A percentile compares a stretch with the other conserved stretches of the same genome.
These are phyloP conservation scores for Pseudorhombus dupliciocellatus DNA, from an alignment of 2,113 vertebrate species.

Conservation along the genomic window DNA sequence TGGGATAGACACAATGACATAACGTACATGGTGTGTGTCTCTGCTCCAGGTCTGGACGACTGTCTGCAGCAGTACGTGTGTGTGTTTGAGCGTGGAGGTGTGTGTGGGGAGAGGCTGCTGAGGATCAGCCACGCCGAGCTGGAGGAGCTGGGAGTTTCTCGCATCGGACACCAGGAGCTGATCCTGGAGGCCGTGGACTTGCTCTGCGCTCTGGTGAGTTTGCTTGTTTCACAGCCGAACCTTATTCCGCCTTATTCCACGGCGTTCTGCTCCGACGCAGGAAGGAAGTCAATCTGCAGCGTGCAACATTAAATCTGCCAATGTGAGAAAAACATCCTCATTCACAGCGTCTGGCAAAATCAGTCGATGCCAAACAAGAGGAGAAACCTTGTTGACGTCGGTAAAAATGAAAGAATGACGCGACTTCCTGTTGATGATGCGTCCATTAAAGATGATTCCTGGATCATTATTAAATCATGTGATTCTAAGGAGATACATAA, in stretches of 20 bases:
- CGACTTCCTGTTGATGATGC: no score
- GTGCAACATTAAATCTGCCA: background rate
- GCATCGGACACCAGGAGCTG: constrained; percentile 97
- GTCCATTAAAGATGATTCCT: no score
- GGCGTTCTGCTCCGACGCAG: constrained; percentile 8
- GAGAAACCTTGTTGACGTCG: no score
- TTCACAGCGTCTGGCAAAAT: no score
- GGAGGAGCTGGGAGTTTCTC: constrained; percentile 95
- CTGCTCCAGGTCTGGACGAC: constrained; percentile 90
- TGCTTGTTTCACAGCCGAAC: background rate
- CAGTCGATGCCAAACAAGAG: no score
- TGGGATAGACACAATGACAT: background rate
- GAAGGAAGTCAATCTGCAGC: constrained; percentile 5
- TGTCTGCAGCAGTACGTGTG: constrained; percentile 97
- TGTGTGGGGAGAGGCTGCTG: constrained; percentile 93
- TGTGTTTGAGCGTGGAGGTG: constrained; percentile 95
- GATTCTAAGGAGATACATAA: no score
- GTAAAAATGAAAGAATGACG: no score
- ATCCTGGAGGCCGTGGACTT: constrained; percentile 97
- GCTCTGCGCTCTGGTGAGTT: constrained; percentile 93
- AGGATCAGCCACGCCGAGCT: constrained; percentile 97
- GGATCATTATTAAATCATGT: no score
- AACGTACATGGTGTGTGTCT: constrained; percentile 44
- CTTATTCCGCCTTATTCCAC: constrained; percentile 2
- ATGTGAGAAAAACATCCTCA: background rate